phyloP scores from a whole-genome alignment of 2,888 invertebrate species.

The Drosophila kuntzei region DNA sequence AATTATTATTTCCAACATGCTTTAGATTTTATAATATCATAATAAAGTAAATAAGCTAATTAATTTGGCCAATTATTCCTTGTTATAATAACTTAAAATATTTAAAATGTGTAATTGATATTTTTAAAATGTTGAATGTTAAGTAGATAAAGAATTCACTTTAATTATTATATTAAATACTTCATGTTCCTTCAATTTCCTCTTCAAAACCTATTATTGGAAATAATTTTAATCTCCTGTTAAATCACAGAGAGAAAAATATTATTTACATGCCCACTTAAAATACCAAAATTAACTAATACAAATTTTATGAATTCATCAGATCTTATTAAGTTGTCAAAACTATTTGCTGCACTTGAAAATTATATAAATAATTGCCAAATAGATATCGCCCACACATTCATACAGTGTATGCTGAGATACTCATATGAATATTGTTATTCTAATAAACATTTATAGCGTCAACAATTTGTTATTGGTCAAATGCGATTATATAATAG shows the following conservation, averaged over 20 bases:
- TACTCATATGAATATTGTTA: neutral
- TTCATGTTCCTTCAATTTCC: neutral
- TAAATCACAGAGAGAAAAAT: neutral
- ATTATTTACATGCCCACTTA: neutral
- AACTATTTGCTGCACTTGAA: slow-evolving; percentile 1
- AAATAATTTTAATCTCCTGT: neutral
- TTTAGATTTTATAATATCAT: too few species aligned
- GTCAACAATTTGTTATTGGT: slow-evolving; percentile 21
- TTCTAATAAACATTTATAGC: slow-evolving; percentile 15
- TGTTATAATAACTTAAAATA: too few species aligned
- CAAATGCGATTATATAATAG: slow-evolving; percentile 57
- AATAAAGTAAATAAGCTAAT: too few species aligned
- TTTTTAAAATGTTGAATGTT: too few species aligned
- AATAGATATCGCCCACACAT: neutral
- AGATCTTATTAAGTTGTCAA: slow-evolving; percentile 13
- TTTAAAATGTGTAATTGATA: too few species aligned
- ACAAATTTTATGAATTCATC: neutral
- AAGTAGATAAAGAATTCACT: too few species aligned
- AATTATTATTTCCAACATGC: too few species aligned
- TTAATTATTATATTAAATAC: neutral
- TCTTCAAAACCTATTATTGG: neutral
- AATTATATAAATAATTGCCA: slow-evolving; percentile 6
- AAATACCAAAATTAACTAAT: neutral
- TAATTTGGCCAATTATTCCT: too few species aligned
- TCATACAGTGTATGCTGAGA: neutral